Conservation (phyloP, 2,113 vertebrate genomes). For the Larimichthys crocea region DNA sequence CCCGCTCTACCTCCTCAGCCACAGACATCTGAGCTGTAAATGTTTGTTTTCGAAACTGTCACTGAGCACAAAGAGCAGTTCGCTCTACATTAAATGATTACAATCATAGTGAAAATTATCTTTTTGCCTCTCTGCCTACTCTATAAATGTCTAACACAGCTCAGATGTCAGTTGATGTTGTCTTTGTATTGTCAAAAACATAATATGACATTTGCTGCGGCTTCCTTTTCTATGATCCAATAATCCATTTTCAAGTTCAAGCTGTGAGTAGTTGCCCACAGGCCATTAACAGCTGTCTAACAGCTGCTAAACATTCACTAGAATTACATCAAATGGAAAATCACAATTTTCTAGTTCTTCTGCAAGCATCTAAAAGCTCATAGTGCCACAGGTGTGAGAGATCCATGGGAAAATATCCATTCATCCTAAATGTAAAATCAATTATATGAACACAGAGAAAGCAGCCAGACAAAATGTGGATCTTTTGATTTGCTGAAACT, state of each 20-base stretch:
- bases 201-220: background rate
- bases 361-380: background rate
- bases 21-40: too few relatives aligned
- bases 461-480: background rate
- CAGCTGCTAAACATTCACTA: background rate
- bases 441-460: background rate
- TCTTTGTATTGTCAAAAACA: background rate
- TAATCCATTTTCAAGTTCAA: conserved; percentile 1
- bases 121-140: background rate
- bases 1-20: too few relatives aligned
- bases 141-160: background rate
- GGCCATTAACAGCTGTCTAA: background rate
- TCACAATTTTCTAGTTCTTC: background rate
- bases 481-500: background rate
- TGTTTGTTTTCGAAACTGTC: background rate
- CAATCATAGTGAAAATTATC: background rate
- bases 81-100: background rate
- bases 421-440: background rate
- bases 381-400: background rate
- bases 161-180: background rate
- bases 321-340: background rate
- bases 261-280: background rate
- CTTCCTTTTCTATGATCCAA: background rate
- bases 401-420: background rate
- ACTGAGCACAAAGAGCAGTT: too few relatives aligned